Conservation (phyloP, 2,888 invertebrate species). For the Pammene aurita region DNA sequence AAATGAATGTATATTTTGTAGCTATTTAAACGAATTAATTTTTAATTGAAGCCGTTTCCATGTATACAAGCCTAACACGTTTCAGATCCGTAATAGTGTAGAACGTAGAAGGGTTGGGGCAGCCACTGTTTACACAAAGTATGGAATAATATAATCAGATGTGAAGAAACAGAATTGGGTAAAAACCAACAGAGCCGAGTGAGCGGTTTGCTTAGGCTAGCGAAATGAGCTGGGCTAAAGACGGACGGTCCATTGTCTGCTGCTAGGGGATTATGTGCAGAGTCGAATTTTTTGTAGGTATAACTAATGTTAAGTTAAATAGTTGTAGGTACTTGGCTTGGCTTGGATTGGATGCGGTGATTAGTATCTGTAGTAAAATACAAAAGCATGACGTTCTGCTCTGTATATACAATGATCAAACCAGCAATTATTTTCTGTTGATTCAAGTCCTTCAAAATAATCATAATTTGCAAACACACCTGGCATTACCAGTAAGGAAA, state of each 20-base stretch:
- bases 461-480: neutral
- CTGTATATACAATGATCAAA: no score
- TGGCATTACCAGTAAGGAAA: neutral
- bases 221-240: constrained; percentile 78
- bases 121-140: constrained; percentile 81
- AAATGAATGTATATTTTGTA: no score
- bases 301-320: neutral
- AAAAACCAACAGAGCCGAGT: constrained; percentile 77
- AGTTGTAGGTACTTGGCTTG: neutral
- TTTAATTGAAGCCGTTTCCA: constrained; percentile 54
- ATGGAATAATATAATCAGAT: constrained; percentile 83
- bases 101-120: constrained; percentile 79
- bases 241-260: constrained; percentile 68
- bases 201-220: constrained; percentile 82
- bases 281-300: neutral
- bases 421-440: no score
- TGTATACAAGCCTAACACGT: constrained; percentile 53
- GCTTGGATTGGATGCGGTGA: no score
- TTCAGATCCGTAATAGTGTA: constrained; percentile 73
- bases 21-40: neutral
- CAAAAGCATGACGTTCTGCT: no score
- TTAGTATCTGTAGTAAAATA: no score
- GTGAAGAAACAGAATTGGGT: constrained; percentile 82
- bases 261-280: constrained; percentile 42
- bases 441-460: neutral